Percentiles rank a stretch among this genome's conserved stretches.
Conservation (phyloP, 2,797 vertebrate species). For the Gambelia wislizenii region DNA sequence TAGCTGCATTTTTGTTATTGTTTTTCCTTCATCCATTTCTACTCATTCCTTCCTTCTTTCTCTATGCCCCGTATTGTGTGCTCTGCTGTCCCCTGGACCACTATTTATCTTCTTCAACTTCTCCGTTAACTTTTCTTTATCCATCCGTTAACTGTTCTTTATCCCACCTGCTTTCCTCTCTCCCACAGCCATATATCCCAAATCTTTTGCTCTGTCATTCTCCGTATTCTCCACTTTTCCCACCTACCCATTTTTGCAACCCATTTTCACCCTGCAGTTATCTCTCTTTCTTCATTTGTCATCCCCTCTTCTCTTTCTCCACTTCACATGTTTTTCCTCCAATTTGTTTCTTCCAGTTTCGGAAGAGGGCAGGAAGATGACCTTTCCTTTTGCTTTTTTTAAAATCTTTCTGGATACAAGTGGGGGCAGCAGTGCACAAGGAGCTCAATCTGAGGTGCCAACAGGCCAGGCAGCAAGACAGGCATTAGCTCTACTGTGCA, state of each 20-base stretch:
- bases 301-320: not conserved
- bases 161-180: not conserved
- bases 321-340: not conserved
- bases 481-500: not conserved
- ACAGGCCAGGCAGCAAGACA: not conserved
- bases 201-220: not conserved
- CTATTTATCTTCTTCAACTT: not conserved
- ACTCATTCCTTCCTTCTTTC: not conserved
- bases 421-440: not conserved
- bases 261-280: not conserved
- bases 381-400: not conserved
- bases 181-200: not conserved
- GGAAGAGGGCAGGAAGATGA: not conserved
- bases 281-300: not conserved
- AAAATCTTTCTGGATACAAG: not conserved
- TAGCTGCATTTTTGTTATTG: not conserved
- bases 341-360: not conserved
- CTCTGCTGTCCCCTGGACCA: not conserved
- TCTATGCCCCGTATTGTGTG: no score
- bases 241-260: not conserved
- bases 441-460: not conserved
- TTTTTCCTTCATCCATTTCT: not conserved
- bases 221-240: not conserved
- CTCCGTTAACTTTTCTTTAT: not conserved
- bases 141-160: not conserved